Conservation (phyloP, 2,113 vertebrate species). For the Aphelocoma coerulescens region DNA sequence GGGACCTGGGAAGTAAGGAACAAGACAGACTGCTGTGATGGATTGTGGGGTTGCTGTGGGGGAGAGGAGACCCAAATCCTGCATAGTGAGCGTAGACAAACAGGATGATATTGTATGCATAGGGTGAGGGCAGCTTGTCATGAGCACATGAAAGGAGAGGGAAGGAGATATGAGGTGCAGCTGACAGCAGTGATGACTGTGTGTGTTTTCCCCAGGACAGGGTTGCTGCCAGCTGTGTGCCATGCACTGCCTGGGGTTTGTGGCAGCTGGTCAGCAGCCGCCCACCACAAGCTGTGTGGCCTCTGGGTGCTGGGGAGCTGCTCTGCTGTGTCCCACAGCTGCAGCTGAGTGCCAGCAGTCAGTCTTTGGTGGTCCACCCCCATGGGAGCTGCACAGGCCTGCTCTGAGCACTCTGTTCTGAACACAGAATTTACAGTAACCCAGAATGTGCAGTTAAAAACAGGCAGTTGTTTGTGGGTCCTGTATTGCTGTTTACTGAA, state of each 20-base stretch:
- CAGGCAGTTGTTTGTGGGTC: neutral
- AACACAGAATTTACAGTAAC: neutral
- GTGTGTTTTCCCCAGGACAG: neutral
- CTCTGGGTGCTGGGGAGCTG: neutral
- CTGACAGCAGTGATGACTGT: neutral
- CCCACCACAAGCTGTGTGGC: neutral
- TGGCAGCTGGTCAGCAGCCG: neutral
- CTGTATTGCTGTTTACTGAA: neutral
- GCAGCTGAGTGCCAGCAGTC: neutral
- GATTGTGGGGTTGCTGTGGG: neutral
- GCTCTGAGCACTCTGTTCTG: neutral
- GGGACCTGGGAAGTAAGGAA: neutral
- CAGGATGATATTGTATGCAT: neutral
- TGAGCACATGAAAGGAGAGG: neutral
- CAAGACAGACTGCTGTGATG: neutral
- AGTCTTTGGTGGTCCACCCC: neutral
- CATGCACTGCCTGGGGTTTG: neutral
- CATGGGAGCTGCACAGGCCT: fast-evolving
- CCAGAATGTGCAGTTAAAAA: neutral
- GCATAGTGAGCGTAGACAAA: neutral
- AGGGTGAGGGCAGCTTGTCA: neutral
- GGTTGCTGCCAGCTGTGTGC: neutral
- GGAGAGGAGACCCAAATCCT: neutral
- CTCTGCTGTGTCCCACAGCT: neutral
- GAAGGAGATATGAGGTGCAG: neutral